phyloP scores from a whole-genome alignment of 2,113 vertebrate species.

The Vidua chalybeata region DNA sequence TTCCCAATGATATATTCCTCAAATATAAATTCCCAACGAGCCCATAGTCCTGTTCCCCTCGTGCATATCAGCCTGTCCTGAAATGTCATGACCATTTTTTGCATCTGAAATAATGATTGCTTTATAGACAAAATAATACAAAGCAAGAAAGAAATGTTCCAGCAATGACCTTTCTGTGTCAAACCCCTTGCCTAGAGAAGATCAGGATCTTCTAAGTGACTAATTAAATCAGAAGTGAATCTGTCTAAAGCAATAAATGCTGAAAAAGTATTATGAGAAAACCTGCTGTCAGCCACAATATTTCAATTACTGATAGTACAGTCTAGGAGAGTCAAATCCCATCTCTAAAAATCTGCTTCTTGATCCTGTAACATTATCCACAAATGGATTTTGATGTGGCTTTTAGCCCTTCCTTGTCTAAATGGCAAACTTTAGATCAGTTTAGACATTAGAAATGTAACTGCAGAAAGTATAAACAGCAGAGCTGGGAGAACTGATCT shows the following conservation, averaged over 20 bases:
- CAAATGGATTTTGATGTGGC: not conserved
- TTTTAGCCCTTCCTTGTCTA: not conserved
- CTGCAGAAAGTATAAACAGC: not conserved
- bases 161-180: not conserved
- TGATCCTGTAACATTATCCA: not conserved
- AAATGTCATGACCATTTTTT: not conserved
- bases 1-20: not conserved
- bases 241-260: not conserved
- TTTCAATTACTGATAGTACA: not conserved
- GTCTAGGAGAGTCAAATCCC: not conserved
- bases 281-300: not conserved
- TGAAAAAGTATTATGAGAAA: not conserved
- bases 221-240: slow-evolving; percentile 13
- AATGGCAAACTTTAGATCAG: not conserved
- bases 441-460: not conserved
- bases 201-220: not conserved
- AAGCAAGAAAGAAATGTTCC: not conserved
- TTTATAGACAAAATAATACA: not conserved
- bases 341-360: not conserved
- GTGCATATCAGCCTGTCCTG: not conserved
- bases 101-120: not conserved
- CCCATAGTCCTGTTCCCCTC: not conserved
- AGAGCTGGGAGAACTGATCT: not conserved
- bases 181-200: not conserved
- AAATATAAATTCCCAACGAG: not conserved